Base-by-base conservation (phyloP, 2,797 vertebrate species). In the Balearica regulorum region DNA sequence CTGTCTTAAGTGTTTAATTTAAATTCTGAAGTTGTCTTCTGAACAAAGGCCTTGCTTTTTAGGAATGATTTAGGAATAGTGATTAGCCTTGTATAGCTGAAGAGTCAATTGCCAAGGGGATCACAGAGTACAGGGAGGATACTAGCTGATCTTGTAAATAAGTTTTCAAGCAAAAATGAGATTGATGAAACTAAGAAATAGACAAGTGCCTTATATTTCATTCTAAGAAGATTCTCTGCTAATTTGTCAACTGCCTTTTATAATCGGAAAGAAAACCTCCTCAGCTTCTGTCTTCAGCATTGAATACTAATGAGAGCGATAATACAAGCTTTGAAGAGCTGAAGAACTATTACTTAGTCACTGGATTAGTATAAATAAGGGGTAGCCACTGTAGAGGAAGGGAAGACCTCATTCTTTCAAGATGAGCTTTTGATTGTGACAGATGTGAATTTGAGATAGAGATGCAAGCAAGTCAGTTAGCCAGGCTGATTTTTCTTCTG, bases 21-120 rank as follows among this genome's bases (percentile, higher is more conserved):
- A 93, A 90, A 96, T 96, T 91, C 94, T 88, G 70, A 90, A 90
- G 93, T 81, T 96, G 82, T 95, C 83, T 96, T 83, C 82, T 7
- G 51, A 95, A 94, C 89, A 94, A 95, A 93, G 79, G 80, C 77
- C 51, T 90, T 82, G 80, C 93, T 92, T 94, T 86, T 91, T 88
- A 95, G 94, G 96, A 93, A 87, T 79, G 64, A 84, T 94, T 94
- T 87, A 70, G 93, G 89, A 89, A 83, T 85, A 89, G 72, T 72
- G 89, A 96, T 96, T 62, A 95, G 90, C 77, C 62, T 88, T 69
- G 60, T 92, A 16, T 44, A 91, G 87, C 71, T 93, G 84, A 77
- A 53, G 71, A 85, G 53, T 13, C 68, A 77, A 64, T 70, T 92
- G 68, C 84, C 61, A 49, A 61, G 75, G 82, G 86, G 83, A 92